These are phyloP conservation scores for Oscheius sp. DNA, from an alignment of 2,888 invertebrate genomes.

Conservation along the genomic window DNA sequence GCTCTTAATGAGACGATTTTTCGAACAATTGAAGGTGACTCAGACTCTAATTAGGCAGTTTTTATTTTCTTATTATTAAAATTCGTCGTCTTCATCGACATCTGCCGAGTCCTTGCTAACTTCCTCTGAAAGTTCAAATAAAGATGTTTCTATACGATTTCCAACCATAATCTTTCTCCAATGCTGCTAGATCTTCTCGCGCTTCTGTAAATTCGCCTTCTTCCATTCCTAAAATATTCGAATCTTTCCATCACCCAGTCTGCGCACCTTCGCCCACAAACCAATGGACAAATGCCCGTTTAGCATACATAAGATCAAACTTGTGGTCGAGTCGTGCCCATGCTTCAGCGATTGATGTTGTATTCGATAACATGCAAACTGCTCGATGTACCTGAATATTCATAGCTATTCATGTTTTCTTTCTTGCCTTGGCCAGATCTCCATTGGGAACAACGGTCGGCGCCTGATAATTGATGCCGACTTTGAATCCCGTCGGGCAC, in stretches of 20 bases:
- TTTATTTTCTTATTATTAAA: too few species aligned
- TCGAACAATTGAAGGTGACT: too few species aligned
- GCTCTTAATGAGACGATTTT: too few species aligned
- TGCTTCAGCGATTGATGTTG: constrained; percentile 86
- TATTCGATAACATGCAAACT: constrained; percentile 78
- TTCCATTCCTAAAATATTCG: constrained; percentile 65
- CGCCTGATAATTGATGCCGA: constrained; percentile 76
- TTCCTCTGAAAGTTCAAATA: too few species aligned
- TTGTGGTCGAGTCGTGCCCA: constrained; percentile 85
- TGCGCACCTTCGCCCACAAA: constrained; percentile 53
- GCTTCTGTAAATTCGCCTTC: constrained; percentile 72
- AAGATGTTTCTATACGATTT: too few species aligned
- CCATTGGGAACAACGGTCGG: constrained; percentile 89
- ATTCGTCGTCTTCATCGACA: not conserved
- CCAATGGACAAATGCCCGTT: constrained; percentile 61
- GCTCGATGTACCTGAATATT: not conserved
- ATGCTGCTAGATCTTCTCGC: constrained; percentile 67
- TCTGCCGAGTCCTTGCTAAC: constrained; percentile 2
- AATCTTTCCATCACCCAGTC: not conserved
- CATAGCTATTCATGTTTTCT: not conserved
- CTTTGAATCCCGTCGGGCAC: constrained; percentile 84
- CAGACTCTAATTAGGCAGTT: too few species aligned
- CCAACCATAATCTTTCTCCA: constrained; percentile 60
- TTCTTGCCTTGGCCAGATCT: constrained; percentile 79
- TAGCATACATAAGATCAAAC: constrained; percentile 73